A percentile compares a stretch with the other conserved stretches of the same genome.
Evolutionary conservation across 2,113 vertebrate genomes (phyloP).

Genomic region (Mustelus asterias): DNA sequence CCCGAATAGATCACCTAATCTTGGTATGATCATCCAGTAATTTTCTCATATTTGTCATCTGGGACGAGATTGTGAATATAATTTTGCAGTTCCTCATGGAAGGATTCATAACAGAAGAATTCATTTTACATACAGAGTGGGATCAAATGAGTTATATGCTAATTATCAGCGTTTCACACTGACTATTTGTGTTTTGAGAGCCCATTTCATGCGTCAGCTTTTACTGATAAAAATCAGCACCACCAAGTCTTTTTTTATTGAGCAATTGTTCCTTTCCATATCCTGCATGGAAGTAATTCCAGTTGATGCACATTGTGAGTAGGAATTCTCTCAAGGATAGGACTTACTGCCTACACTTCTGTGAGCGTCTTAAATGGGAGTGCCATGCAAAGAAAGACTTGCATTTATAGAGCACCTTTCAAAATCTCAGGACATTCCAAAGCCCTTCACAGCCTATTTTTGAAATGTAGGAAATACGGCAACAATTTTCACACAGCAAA

Average conservation of each 20-base stretch:
- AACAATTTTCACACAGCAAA: no score
- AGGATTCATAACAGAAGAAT: background rate
- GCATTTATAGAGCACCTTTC: no score
- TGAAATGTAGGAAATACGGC: no score
- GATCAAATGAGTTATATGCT: background rate
- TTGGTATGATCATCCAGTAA: background rate
- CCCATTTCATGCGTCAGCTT: background rate
- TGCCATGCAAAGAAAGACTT: background rate
- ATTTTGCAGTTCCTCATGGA: background rate
- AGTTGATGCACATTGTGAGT: background rate
- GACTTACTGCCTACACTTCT: background rate
- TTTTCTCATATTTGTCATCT: background rate
- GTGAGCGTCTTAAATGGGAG: background rate
- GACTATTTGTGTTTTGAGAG: background rate
- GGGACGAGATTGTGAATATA: background rate
- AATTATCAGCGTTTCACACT: background rate
- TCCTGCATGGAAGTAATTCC: background rate
- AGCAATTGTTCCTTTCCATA: background rate
- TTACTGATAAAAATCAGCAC: background rate
- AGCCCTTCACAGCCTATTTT: no score
- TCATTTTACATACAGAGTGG: background rate
- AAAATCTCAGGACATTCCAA: no score
- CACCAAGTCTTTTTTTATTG: background rate
- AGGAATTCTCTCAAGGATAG: background rate
- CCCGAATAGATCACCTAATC: background rate